Conservation (phyloP, 2,797 vertebrate genomes). For the Coilia nasus region DNA sequence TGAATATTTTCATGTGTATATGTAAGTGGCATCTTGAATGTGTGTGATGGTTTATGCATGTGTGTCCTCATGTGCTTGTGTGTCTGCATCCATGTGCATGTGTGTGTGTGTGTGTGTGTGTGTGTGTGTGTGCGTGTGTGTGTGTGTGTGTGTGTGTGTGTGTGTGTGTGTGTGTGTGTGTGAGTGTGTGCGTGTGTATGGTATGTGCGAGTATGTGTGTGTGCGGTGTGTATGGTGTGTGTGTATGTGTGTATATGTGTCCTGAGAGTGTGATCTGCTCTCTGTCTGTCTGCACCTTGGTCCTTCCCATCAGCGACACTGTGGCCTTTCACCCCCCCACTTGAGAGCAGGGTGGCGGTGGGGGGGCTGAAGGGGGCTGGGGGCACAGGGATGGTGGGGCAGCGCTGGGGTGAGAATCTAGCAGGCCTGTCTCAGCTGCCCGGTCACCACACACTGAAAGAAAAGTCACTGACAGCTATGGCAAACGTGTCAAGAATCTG, state of each 20-base stretch:
- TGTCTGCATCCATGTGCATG: too few species aligned
- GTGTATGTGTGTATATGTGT: constrained; percentile 18
- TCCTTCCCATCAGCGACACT: constrained; percentile 48
- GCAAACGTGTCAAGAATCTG: constrained; percentile 55
- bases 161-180: neutral
- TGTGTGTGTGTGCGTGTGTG: neutral
- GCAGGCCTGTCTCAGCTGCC: constrained; percentile 45
- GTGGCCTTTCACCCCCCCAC: constrained; percentile 44
- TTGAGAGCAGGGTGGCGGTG: neutral
- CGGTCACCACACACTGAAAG: constrained; percentile 57
- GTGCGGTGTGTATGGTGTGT: constrained; percentile 11
- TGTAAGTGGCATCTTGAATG: too few species aligned
- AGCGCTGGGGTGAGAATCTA: constrained; percentile 56
- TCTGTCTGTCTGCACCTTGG: constrained; percentile 68
- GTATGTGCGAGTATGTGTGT: neutral
- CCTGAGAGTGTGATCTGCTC: constrained; percentile 62
- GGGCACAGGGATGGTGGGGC: too few species aligned
- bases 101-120: neutral
- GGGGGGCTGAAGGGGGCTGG: neutral
- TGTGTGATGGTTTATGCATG: too few species aligned
- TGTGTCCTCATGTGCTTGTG: too few species aligned
- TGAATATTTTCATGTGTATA: neutral
- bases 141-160: constrained; percentile 8
- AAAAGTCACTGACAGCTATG: constrained; percentile 58
- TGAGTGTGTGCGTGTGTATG: neutral